A percentile compares a stretch with the other conserved stretches of the same genome.
phyloP scores from a whole-genome alignment of 2,888 invertebrate genomes.

The Hyalella azteca region DNA sequence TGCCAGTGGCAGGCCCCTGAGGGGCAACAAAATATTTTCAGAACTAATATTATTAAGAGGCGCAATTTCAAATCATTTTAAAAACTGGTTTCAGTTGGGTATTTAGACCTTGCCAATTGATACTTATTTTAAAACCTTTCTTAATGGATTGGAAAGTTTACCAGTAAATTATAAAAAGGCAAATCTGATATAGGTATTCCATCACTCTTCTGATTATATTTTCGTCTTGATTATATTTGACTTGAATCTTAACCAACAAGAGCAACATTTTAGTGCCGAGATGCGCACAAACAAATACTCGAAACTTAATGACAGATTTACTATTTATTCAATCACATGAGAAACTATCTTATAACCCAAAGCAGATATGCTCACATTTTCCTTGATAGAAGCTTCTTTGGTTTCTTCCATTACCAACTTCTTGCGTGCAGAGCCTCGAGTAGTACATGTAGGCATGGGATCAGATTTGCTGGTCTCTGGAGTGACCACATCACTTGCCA shows the following conservation, averaged over 20 bases:
- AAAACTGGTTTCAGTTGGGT: no score
- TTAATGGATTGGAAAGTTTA: background rate
- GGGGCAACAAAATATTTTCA: background rate
- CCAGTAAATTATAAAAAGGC: background rate
- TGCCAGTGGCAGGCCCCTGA: background rate
- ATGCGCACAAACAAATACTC: background rate
- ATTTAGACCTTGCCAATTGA: no score
- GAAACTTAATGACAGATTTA: background rate
- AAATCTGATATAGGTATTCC: background rate
- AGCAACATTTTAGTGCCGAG: background rate
- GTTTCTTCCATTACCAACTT: background rate
- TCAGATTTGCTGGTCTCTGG: background rate
- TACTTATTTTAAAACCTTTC: no score
- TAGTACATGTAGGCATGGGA: background rate
- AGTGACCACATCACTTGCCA: background rate
- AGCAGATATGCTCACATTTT: background rate
- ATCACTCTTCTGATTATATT: background rate
- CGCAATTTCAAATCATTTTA: background rate
- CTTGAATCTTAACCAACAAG: background rate
- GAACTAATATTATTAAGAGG: background rate
- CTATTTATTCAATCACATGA: background rate
- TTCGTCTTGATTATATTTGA: background rate
- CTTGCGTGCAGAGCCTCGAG: conserved; percentile 1
- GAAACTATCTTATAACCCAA: background rate
- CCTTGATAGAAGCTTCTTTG: background rate